Percentiles rank a stretch among this genome's conserved stretches.
Conservation (phyloP, 2,797 vertebrate species). For the Halcyon leucocephala region DNA sequence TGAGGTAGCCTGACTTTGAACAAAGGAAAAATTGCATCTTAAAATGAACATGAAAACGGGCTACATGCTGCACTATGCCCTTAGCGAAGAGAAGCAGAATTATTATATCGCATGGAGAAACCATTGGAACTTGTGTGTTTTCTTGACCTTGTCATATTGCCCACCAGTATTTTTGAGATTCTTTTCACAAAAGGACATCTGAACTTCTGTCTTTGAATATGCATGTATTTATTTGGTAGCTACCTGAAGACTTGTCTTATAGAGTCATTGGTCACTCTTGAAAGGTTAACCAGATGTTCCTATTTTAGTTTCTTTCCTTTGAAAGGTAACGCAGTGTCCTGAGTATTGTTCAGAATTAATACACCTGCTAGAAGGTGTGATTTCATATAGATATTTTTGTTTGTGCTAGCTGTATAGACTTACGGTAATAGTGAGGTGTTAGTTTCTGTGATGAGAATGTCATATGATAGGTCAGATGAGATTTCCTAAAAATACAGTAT, state of each 20-base stretch:
- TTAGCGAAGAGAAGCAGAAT: background rate
- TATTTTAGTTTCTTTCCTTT: background rate
- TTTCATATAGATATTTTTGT: background rate
- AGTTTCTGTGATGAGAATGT: background rate
- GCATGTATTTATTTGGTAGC: background rate
- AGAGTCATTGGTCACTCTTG: background rate
- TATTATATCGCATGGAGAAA: background rate
- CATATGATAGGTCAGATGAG: background rate
- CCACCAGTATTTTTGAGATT: background rate
- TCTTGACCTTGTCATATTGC: background rate
- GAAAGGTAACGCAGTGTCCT: background rate
- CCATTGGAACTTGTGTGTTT: background rate
- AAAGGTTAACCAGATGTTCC: background rate
- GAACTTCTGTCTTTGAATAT: background rate
- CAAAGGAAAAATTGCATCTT: background rate
- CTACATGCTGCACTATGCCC: fast-evolving
- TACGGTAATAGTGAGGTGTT: background rate
- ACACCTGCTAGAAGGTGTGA: background rate
- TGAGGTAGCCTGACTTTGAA: background rate
- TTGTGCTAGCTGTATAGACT: background rate
- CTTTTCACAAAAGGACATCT: background rate
- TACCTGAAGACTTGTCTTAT: background rate
- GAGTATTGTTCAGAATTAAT: background rate
- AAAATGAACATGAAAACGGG: background rate
- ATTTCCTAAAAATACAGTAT: background rate